Percentiles rank a stretch among this genome's conserved stretches.
Conservation (phyloP, 1,140 invertebrate genomes). For the Cephus cinctus region DNA sequence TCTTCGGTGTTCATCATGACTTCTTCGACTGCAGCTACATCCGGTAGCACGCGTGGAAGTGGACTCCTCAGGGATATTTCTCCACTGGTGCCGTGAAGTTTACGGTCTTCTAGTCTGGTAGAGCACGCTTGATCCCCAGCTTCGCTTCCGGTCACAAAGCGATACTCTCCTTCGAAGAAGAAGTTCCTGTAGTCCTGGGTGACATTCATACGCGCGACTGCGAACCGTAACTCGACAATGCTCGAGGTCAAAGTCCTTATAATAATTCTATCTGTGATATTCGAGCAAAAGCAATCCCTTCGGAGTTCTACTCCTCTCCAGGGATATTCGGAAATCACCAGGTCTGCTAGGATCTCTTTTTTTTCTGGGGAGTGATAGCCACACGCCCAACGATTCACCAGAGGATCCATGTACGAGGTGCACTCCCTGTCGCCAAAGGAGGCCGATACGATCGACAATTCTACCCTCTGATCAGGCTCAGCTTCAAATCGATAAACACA, state of each 20-base stretch:
- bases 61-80: constrained; percentile 63
- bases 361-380: constrained; percentile 41
- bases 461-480: constrained; percentile 64
- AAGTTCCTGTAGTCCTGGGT: constrained; percentile 79
- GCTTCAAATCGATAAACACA: constrained; percentile 76
- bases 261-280: constrained; percentile 62
- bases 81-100: constrained; percentile 69
- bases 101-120: constrained; percentile 62
- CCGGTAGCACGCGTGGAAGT: constrained; percentile 33
- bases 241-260: constrained; percentile 65
- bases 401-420: constrained; percentile 63
- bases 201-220: constrained; percentile 76
- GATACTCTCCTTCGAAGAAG: constrained; percentile 76
- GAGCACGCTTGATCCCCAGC: constrained; percentile 57
- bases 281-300: constrained; percentile 74
- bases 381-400: constrained; percentile 68
- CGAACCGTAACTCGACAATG: constrained; percentile 71
- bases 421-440: constrained; percentile 69
- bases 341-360: constrained; percentile 39
- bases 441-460: constrained; percentile 64
- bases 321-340: constrained; percentile 71
- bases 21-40: constrained; percentile 46
- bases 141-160: constrained; percentile 60
- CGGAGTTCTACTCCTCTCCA: constrained; percentile 69
- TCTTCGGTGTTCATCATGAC: constrained; percentile 43